These are phyloP conservation scores for Temnothorax rugatulus DNA, from an alignment of 2,888 invertebrate genomes.

Conservation along the genomic window DNA sequence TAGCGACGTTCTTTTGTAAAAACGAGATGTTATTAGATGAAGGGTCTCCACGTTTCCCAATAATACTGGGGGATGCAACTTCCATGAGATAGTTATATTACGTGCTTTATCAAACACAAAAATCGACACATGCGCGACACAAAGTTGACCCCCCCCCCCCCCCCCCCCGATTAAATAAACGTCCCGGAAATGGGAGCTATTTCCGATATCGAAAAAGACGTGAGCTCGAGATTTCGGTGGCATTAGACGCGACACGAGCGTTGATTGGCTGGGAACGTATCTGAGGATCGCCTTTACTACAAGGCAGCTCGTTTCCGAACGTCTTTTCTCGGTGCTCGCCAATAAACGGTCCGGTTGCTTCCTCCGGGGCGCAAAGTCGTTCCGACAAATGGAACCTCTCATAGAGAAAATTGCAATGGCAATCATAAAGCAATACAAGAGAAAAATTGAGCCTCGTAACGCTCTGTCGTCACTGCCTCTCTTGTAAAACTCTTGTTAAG, in stretches of 20 bases:
- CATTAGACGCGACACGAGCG: constrained; percentile 63
- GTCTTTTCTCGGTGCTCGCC: constrained; percentile 59
- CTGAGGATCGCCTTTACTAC: constrained; percentile 64
- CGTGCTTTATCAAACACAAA: constrained; percentile 1
- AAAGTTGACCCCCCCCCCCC: background rate
- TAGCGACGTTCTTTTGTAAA: background rate
- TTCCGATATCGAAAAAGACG: constrained; percentile 59
- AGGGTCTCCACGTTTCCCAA: background rate
- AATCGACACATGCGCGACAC: constrained; percentile 48
- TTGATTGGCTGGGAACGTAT: constrained; percentile 52
- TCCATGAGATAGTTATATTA: constrained; percentile 28
- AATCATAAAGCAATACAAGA: constrained; percentile 77
- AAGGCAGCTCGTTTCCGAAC: constrained; percentile 48
- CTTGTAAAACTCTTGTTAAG: constrained; percentile 65
- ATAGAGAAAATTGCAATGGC: constrained; percentile 81
- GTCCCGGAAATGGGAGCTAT: constrained; percentile 61
- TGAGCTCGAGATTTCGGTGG: constrained; percentile 64
- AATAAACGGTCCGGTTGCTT: constrained; percentile 57
- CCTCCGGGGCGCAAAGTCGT: constrained; percentile 76
- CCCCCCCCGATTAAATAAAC: constrained; percentile 50
- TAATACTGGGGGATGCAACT: background rate
- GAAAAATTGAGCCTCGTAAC: constrained; percentile 64
- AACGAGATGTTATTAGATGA: background rate
- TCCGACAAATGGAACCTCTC: constrained; percentile 80
- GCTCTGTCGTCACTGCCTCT: constrained; percentile 23